Conservation (phyloP, 2,888 invertebrate genomes). For the Phyto melanocephala region DNA sequence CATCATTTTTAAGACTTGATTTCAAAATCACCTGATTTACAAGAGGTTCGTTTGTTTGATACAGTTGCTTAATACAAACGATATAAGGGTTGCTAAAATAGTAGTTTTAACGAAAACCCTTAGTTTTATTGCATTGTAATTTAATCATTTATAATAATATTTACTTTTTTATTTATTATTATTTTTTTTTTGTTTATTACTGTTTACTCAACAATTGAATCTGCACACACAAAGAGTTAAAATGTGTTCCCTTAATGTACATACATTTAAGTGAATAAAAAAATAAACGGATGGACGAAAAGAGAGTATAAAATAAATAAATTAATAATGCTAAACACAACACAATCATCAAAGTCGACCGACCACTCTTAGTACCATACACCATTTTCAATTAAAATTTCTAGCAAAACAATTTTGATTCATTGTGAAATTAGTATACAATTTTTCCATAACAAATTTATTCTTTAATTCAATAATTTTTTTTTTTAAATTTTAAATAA, state of each 20-base stretch:
- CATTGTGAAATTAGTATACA: too few relatives aligned
- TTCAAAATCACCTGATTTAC: too few relatives aligned
- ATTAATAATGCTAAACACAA: slow-evolving; percentile 14
- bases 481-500: too few relatives aligned
- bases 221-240: background rate
- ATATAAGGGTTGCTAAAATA: too few relatives aligned
- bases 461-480: background rate
- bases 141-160: slow-evolving; percentile 32
- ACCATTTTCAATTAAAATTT: slow-evolving; percentile 7
- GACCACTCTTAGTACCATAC: background rate
- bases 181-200: slow-evolving; percentile 35
- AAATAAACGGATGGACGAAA: background rate
- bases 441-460: background rate
- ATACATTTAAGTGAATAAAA: background rate
- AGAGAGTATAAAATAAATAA: slow-evolving; percentile 9
- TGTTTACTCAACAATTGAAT: slow-evolving; percentile 20
- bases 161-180: too few relatives aligned
- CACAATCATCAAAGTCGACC: background rate
- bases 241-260: background rate
- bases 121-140: background rate
- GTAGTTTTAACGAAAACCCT: too few relatives aligned
- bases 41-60: too few relatives aligned
- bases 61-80: too few relatives aligned
- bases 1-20: too few relatives aligned
- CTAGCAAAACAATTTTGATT: too few relatives aligned